Percentiles rank a stretch among this genome's conserved stretches.
phyloP scores from a whole-genome alignment of 2,113 vertebrate species.

The Seriola rivoliana region DNA sequence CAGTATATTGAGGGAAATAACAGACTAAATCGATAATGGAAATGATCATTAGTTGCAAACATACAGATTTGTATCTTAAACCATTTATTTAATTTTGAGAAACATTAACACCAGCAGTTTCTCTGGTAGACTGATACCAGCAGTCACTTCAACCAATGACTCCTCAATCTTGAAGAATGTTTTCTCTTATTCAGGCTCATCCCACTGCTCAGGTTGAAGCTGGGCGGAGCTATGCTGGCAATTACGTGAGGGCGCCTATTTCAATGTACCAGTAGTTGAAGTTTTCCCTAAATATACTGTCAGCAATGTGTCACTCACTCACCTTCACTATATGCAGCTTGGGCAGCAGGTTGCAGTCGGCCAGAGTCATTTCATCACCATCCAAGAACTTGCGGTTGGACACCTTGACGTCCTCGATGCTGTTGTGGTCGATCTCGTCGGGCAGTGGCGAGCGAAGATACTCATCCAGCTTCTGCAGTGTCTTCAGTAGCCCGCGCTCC shows the following conservation, averaged over 20 bases:
- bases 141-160: not conserved
- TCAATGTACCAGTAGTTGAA: not conserved
- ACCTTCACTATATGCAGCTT: slow-evolving; percentile 99
- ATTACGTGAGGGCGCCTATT: not conserved
- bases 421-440: slow-evolving; percentile 97
- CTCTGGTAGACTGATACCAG: too few species aligned
- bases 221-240: not conserved
- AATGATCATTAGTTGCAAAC: not conserved
- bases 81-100: not conserved
- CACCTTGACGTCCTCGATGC: slow-evolving; percentile 91
- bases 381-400: slow-evolving; percentile 94
- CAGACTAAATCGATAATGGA: not conserved
- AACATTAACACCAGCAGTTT: not conserved
- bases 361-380: slow-evolving; percentile 96
- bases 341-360: slow-evolving; percentile 97
- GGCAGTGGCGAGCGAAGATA: slow-evolving; percentile 94
- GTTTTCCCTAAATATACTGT: not conserved
- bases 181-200: not conserved
- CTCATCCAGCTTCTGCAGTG: slow-evolving; percentile 96
- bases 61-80: not conserved
- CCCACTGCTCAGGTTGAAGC: not conserved
- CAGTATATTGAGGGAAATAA: not conserved
- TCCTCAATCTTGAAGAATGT: not conserved
- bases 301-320: not conserved
- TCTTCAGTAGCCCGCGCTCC: slow-evolving; percentile 95